phyloP scores from a whole-genome alignment of 1,140 invertebrate genomes.

The Homarus americanus region DNA sequence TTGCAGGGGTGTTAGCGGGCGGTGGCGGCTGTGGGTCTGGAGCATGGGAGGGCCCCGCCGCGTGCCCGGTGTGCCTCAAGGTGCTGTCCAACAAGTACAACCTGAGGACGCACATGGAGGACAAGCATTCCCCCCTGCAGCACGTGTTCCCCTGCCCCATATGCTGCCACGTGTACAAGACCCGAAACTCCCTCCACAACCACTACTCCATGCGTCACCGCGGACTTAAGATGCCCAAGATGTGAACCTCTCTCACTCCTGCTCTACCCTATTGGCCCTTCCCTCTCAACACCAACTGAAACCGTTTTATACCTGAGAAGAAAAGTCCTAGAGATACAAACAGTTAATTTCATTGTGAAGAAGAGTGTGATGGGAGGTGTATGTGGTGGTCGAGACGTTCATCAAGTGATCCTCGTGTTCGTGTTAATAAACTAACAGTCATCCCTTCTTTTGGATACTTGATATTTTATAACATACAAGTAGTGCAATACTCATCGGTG shows the following conservation, averaged over 20 bases:
- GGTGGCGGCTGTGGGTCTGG: slow-evolving; percentile 21
- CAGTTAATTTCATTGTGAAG: too few relatives aligned
- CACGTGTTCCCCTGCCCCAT: slow-evolving; percentile 61
- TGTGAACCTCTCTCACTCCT: slow-evolving; percentile 26
- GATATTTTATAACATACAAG: background rate
- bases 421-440: too few relatives aligned
- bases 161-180: slow-evolving; percentile 64
- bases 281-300: background rate
- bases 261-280: background rate
- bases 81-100: slow-evolving; percentile 74
- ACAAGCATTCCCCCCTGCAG: slow-evolving; percentile 69
- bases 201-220: slow-evolving; percentile 70
- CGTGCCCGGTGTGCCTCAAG: slow-evolving; percentile 70
- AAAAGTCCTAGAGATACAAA: too few relatives aligned
- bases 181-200: slow-evolving; percentile 65
- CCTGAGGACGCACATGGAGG: slow-evolving; percentile 71
- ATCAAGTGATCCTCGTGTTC: background rate
- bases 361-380: too few relatives aligned
- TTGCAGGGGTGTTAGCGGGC: slow-evolving; percentile 51
- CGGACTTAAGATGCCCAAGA: slow-evolving; percentile 78
- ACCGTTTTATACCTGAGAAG: background rate
- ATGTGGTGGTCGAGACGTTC: too few relatives aligned
- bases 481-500: background rate
- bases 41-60: slow-evolving; percentile 59
- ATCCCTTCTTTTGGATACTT: background rate